Percentiles rank a stretch among this genome's conserved stretches.
Evolutionary conservation across 2,888 invertebrate species (phyloP).

Genomic region (Hartigia nigra): DNA sequence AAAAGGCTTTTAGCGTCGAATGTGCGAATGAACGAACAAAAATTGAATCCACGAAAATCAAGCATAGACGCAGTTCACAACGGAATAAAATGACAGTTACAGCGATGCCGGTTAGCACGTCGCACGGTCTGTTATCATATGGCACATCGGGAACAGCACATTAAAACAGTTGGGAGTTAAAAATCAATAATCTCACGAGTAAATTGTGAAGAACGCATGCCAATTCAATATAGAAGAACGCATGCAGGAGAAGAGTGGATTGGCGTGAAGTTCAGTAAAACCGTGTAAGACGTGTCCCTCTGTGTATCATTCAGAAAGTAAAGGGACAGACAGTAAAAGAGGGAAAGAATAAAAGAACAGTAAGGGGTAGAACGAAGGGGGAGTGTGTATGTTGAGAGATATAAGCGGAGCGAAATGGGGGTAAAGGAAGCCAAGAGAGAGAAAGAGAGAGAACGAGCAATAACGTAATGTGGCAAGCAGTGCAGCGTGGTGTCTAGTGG

Average conservation of each 20-base stretch:
- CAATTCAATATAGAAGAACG: neutral
- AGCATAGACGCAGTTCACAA: neutral
- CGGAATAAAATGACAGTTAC: neutral
- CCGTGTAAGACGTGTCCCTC: neutral
- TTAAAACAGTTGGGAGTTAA: too few relatives aligned
- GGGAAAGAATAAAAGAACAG: neutral
- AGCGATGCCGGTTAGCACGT: neutral
- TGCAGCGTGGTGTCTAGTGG: conserved; percentile 5
- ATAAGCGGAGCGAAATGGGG: conserved; percentile 1
- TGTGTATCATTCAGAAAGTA: neutral
- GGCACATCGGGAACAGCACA: neutral
- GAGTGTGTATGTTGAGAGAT: neutral
- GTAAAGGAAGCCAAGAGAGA: conserved; percentile 3
- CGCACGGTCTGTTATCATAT: neutral
- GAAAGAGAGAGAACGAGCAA: conserved; percentile 5
- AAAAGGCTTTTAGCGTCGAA: neutral
- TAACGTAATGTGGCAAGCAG: conserved; percentile 7
- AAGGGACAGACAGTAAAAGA: neutral
- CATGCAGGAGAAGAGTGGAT: neutral
- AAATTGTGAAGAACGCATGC: neutral
- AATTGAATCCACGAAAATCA: neutral
- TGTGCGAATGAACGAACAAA: neutral
- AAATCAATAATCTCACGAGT: neutral
- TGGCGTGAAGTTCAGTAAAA: neutral
- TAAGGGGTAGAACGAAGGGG: neutral